Conservation (phyloP, 1,140 invertebrate species). For the Drosophila seguyi region DNA sequence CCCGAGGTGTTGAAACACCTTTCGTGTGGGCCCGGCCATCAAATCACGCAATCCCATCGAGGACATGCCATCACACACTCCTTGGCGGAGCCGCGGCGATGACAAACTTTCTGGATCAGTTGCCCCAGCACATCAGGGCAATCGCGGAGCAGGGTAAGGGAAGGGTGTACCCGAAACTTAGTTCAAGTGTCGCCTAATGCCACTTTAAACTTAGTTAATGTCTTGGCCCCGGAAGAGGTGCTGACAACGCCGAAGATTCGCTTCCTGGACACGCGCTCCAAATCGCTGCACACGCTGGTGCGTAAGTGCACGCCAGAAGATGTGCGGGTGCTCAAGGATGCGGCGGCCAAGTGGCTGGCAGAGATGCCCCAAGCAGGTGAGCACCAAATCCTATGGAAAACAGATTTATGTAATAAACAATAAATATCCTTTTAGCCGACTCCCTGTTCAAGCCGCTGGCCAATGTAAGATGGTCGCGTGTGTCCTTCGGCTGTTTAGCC, state of each 20-base stretch:
- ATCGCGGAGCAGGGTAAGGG: slow-evolving; percentile 58
- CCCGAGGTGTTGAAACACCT: slow-evolving; percentile 73
- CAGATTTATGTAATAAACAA: not conserved
- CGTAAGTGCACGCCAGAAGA: slow-evolving; percentile 67
- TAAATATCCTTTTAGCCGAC: slow-evolving; percentile 31
- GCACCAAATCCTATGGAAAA: not conserved
- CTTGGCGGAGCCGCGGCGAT: slow-evolving; percentile 19
- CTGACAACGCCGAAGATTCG: slow-evolving; percentile 55
- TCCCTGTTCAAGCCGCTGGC: slow-evolving; percentile 62
- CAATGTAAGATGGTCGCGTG: slow-evolving; percentile 74
- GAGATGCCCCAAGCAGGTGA: slow-evolving; percentile 55
- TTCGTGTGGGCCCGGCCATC: slow-evolving; percentile 25
- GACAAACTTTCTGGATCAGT: slow-evolving; percentile 71
- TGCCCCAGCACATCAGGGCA: slow-evolving; percentile 55
- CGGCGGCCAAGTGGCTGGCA: slow-evolving; percentile 74
- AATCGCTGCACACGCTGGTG: slow-evolving; percentile 46
- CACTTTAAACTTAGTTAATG: slow-evolving; percentile 51
- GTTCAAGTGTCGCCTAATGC: slow-evolving; percentile 36
- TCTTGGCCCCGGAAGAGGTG: slow-evolving; percentile 61
- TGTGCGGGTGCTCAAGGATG: slow-evolving; percentile 72
- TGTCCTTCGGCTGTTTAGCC: slow-evolving; percentile 88
- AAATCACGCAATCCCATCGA: slow-evolving; percentile 58
- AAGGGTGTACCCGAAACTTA: slow-evolving; percentile 24
- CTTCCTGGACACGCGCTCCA: slow-evolving; percentile 59
- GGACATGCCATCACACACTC: slow-evolving; percentile 40